Percentiles rank a stretch among this genome's conserved stretches.
These are phyloP conservation scores for Glyptemys insculpta DNA, from an alignment of 2,797 vertebrate species.

Conservation along the genomic window DNA sequence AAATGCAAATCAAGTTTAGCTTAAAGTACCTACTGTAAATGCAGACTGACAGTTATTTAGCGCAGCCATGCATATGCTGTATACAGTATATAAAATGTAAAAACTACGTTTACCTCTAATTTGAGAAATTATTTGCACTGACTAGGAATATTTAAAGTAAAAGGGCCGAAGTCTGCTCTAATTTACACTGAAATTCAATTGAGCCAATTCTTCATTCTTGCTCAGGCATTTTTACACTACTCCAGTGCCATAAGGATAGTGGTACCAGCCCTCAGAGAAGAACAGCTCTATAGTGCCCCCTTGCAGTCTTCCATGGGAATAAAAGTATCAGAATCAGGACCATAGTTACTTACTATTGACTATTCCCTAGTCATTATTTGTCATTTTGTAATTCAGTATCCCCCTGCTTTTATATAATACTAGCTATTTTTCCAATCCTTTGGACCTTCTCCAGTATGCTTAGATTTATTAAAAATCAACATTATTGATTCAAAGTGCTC, in stretches of 20 bases:
- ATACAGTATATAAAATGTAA: conserved; percentile 28
- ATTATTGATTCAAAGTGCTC: accelerated
- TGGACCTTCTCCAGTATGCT: not conserved
- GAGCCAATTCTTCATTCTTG: not conserved
- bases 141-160: not conserved
- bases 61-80: conserved; percentile 26
- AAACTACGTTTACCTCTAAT: conserved; percentile 2
- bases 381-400: not conserved
- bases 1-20: conserved; percentile 62
- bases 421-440: not conserved
- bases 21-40: conserved; percentile 41
- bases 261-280: not conserved
- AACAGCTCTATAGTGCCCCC: not conserved
- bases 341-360: not conserved
- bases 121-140: conserved; percentile 6
- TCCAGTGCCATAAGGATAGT: not conserved
- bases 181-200: not conserved
- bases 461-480: not conserved
- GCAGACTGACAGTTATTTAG: not conserved
- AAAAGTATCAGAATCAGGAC: not conserved
- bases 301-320: not conserved
- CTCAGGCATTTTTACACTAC: not conserved
- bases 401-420: not conserved
- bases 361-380: not conserved
- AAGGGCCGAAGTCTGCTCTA: not conserved